Percentiles rank a stretch among this genome's conserved stretches.
phyloP scores from a whole-genome alignment of 2,113 vertebrate genomes.

The Arvicanthis niloticus region DNA sequence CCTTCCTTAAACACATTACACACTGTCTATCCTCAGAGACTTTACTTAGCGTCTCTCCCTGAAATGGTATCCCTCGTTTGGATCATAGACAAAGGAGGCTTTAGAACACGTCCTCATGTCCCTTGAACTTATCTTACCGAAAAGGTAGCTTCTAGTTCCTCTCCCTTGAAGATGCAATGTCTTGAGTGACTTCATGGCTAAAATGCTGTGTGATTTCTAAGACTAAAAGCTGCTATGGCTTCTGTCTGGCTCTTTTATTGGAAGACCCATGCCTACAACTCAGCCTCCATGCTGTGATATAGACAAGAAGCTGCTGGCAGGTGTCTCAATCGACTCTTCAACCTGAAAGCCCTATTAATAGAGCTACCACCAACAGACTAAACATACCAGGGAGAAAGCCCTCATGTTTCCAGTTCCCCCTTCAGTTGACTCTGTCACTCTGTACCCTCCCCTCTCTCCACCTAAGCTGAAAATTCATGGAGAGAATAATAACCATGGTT shows the following conservation, averaged over 20 bases:
- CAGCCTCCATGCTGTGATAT: not conserved
- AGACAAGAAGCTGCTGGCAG: not conserved
- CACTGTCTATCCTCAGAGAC: not conserved
- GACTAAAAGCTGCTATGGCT: not conserved
- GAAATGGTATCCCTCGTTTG: not conserved
- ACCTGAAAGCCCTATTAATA: not conserved
- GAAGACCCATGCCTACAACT: not conserved
- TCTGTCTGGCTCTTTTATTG: not conserved
- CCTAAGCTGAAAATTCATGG: not conserved
- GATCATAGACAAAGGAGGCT: not conserved
- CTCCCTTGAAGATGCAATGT: not conserved
- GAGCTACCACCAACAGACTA: not conserved
- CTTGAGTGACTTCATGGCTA: not conserved
- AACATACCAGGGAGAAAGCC: not conserved
- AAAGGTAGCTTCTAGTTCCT: not conserved
- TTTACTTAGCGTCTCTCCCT: not conserved
- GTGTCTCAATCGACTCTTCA: not conserved
- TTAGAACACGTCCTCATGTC: not conserved
- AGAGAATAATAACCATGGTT: not conserved
- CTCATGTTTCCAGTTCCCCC: not conserved
- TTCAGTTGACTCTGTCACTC: not conserved
- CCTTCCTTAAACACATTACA: not conserved
- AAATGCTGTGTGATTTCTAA: not conserved
- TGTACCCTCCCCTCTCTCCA: not conserved
- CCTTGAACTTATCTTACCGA: not conserved